These are phyloP conservation scores for Pyxicephalus adspersus DNA, from an alignment of 2,113 vertebrate genomes.

Conservation along the genomic window DNA sequence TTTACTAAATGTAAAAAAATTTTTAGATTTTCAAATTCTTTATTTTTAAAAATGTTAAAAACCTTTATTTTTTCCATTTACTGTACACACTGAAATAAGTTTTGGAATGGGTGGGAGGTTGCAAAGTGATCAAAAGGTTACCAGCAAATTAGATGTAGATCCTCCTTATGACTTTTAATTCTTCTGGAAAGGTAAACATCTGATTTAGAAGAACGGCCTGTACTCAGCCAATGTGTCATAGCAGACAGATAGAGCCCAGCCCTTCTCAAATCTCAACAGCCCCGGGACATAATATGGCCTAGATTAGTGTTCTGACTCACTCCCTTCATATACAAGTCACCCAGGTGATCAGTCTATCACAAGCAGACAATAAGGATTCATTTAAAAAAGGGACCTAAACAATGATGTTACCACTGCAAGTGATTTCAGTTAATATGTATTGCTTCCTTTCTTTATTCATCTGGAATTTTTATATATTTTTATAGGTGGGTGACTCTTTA, in stretches of 20 bases:
- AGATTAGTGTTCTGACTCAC: conserved; percentile 27
- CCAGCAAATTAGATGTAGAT: background rate
- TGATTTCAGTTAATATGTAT: too few relatives aligned
- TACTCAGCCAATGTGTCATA: background rate
- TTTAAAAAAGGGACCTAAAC: too few relatives aligned
- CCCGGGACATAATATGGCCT: conserved; percentile 22
- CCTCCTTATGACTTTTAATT: background rate
- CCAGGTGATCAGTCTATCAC: too few relatives aligned
- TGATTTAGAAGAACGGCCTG: background rate
- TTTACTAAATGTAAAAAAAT: too few relatives aligned
- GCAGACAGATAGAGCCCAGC: background rate
- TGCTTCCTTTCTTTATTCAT: too few relatives aligned
- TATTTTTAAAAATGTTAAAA: too few relatives aligned
- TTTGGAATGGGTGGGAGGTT: background rate
- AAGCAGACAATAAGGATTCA: background rate
- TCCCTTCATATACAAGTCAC: background rate
- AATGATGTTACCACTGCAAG: too few relatives aligned
- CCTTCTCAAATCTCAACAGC: conserved; percentile 9
- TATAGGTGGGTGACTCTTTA: too few relatives aligned
- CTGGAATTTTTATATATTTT: too few relatives aligned
- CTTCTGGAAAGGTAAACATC: background rate
- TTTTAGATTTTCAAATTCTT: too few relatives aligned
- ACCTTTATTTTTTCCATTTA: too few relatives aligned
- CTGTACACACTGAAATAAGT: too few relatives aligned
- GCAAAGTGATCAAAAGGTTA: background rate